Conservation (phyloP, 2,113 vertebrate species). For the Odobenus rosmarus region DNA sequence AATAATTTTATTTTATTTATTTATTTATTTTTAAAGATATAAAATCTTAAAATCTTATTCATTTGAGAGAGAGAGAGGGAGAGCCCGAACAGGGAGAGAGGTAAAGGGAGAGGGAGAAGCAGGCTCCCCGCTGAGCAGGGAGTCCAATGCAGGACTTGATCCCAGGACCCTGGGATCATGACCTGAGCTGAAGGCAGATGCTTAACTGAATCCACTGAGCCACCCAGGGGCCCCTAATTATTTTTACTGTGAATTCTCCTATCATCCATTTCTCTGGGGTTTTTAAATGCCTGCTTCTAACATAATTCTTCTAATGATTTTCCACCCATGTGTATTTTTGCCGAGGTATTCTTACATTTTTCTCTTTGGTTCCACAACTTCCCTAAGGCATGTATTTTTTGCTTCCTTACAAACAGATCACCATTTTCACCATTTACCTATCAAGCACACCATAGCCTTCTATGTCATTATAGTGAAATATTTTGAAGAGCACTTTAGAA, state of each 20-base stretch:
- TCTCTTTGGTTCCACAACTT: not conserved
- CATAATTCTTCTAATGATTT: not conserved
- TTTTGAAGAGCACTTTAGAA: not conserved
- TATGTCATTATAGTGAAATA: not conserved
- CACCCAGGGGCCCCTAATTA: not conserved
- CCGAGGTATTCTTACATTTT: not conserved
- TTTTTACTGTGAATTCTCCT: constrained; percentile 21
- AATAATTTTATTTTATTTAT: not conserved
- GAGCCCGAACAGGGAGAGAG: not conserved
- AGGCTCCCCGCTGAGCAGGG: not conserved
- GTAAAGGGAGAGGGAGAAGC: not conserved
- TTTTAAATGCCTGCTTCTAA: constrained; percentile 40
- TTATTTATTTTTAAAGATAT: not conserved
- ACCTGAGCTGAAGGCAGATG: not conserved
- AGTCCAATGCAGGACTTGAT: not conserved
- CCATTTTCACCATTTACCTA: not conserved
- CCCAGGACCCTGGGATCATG: not conserved
- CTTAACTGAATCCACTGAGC: not conserved
- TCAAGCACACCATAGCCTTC: not conserved
- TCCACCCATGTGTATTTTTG: not conserved
- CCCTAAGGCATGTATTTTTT: not conserved
- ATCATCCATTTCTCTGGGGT: not conserved
- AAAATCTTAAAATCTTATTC: not conserved
- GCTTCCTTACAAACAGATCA: not conserved
- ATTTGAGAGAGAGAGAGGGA: not conserved